Conservation (phyloP, 2,888 invertebrate genomes). For the Phymatocera aterrima region DNA sequence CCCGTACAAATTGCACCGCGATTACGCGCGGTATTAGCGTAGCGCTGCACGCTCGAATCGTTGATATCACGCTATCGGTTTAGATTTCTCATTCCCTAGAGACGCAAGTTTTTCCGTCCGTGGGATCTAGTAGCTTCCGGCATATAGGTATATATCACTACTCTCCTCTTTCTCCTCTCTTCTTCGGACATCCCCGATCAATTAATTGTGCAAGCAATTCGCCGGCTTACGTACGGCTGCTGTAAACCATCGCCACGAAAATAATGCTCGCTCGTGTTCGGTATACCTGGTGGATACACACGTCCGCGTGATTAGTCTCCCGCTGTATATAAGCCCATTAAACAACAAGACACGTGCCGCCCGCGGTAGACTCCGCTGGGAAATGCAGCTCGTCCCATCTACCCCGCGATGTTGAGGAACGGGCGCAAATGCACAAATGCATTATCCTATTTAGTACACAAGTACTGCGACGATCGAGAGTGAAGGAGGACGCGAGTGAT, state of each 20-base stretch:
- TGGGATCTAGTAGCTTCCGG: too few species aligned
- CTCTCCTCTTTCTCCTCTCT: neutral
- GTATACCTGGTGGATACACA: neutral
- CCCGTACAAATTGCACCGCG: constrained; percentile 31
- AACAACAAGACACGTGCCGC: constrained; percentile 38
- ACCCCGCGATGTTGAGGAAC: too few species aligned
- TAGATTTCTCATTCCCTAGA: neutral
- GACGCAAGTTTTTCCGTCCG: neutral
- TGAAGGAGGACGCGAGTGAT: too few species aligned
- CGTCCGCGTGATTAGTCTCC: constrained; percentile 38
- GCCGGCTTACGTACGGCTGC: neutral
- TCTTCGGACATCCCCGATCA: neutral
- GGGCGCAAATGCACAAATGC: too few species aligned
- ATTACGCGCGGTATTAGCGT: constrained; percentile 6
- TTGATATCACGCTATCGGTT: constrained; percentile 24
- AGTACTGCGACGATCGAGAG: too few species aligned
- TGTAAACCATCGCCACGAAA: constrained; percentile 13
- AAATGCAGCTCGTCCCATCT: constrained; percentile 11
- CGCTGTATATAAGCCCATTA: constrained; percentile 16
- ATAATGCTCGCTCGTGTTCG: neutral
- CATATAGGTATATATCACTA: neutral
- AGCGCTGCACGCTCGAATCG: constrained; percentile 33
- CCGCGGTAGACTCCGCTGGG: constrained; percentile 34
- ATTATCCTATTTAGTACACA: too few species aligned
- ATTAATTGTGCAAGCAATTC: constrained; percentile 18